Percentiles rank a stretch among this genome's conserved stretches.
Conservation (phyloP, 2,888 invertebrate species). For the Portevinia maculata region DNA sequence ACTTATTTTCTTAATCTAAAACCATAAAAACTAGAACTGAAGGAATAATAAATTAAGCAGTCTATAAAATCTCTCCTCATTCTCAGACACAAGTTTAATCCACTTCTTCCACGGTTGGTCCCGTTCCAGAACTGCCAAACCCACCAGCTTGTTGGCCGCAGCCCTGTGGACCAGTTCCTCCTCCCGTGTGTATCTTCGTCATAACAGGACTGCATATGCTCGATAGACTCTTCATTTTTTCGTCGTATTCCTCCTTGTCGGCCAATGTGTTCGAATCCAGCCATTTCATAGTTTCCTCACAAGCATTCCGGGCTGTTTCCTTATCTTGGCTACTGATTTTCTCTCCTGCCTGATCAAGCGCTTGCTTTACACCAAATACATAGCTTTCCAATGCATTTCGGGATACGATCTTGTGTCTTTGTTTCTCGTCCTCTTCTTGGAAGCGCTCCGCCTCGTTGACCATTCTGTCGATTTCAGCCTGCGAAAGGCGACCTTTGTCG, state of each 20-base stretch:
- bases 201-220: conserved; percentile 78
- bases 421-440: conserved; percentile 87
- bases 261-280: conserved; percentile 89
- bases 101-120: conserved; percentile 84
- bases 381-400: conserved; percentile 89
- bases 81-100: conserved; percentile 77
- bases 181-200: conserved; percentile 72
- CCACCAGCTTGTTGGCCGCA: conserved; percentile 17
- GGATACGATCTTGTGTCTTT: conserved; percentile 86
- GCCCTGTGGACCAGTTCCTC: conserved; percentile 20
- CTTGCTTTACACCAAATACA: conserved; percentile 87
- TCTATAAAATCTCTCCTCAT: neutral
- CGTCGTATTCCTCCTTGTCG: conserved; percentile 88
- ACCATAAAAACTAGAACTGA: neutral
- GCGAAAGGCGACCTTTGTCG: conserved; percentile 85
- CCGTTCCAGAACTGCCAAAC: conserved; percentile 80
- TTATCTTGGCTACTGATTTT: conserved; percentile 87
- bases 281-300: conserved; percentile 87
- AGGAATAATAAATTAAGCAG: neutral
- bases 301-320: conserved; percentile 86
- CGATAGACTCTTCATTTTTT: conserved; percentile 73
- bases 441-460: conserved; percentile 88
- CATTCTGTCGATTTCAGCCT: conserved; percentile 87
- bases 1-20: neutral
- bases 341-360: conserved; percentile 85